Evolutionary conservation across 2,888 invertebrate genomes (phyloP), one percentile per base, ranked within the genome.

Genomic region (Torymus auratus): DNA sequence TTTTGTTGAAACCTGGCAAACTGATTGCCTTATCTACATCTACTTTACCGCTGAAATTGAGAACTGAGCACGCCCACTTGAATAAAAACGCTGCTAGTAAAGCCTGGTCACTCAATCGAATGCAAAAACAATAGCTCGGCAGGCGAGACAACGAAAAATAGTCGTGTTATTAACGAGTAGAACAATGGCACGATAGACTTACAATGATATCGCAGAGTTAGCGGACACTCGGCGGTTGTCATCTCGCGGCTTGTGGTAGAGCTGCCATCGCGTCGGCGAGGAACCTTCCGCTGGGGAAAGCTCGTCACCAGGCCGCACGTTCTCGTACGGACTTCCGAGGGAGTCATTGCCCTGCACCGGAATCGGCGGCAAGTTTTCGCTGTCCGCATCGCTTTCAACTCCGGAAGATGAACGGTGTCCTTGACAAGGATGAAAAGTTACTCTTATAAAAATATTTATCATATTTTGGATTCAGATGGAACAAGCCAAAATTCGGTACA

Each of bases 301-400:
- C 75, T 92, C 92, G 84, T 92, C 92, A 58, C 92, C 92, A 12
- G 93, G 92, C 72, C 93, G 91, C 61, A 94, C 93, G 85, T 94
- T 94, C 86, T 94, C 94, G 88, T 94, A 94, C 15, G 94, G 94
- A 87, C 94, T 94, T 75, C 94, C 94, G 86, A 94, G 91, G 17
- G 93, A 93, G 86, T 94, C 94, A 83, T 92, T 91, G 77, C 89
- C 87, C 76, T 91, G 73, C 41, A 93, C 93, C 41, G 95, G 94
- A 87, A 95, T 94, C 3, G 94, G 94, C n/a, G 95, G 95, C 83
- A 94, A 91, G 69, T 93, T 92, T 85, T 93, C 91, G 77, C 94
- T 94, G 80, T 94, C 94, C 2, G 88, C 88, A 82, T 94, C 94
- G 83, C 93, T 93, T 85, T 94, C 93, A 84, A 89, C 84, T 52